phyloP scores from a whole-genome alignment of 2,113 vertebrate species.

The Spheniscus mendiculus region DNA sequence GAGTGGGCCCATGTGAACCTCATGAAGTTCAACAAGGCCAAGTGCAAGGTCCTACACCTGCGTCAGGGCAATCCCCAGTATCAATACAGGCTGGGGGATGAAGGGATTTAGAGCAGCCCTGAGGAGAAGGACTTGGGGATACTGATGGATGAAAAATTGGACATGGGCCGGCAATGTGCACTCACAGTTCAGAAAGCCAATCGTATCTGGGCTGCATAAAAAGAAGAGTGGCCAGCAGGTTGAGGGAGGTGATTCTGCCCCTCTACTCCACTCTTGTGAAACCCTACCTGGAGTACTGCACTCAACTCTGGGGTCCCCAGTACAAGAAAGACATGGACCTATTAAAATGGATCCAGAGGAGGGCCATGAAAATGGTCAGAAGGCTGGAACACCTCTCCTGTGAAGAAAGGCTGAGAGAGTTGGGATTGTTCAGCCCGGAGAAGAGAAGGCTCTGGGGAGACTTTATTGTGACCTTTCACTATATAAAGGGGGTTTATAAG shows the following conservation, averaged over 20 bases:
- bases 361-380: neutral
- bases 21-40: neutral
- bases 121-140: neutral
- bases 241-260: neutral
- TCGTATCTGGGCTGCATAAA: neutral
- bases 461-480: neutral
- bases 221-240: neutral
- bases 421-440: neutral
- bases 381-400: neutral
- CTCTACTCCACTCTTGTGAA: neutral
- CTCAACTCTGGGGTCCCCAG: neutral
- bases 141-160: neutral
- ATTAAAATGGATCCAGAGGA: neutral
- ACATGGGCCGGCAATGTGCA: rapidly evolving
- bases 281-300: neutral
- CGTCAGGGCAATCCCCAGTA: neutral
- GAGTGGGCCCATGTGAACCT: neutral
- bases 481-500: neutral
- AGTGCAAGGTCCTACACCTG: neutral
- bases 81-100: neutral
- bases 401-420: neutral
- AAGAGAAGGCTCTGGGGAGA: neutral
- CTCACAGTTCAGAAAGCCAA: neutral
- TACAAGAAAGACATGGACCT: neutral
- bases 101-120: neutral